Evolutionary conservation across 2,113 vertebrate genomes (phyloP).

Genomic region (Lichenostomus cassidix): DNA sequence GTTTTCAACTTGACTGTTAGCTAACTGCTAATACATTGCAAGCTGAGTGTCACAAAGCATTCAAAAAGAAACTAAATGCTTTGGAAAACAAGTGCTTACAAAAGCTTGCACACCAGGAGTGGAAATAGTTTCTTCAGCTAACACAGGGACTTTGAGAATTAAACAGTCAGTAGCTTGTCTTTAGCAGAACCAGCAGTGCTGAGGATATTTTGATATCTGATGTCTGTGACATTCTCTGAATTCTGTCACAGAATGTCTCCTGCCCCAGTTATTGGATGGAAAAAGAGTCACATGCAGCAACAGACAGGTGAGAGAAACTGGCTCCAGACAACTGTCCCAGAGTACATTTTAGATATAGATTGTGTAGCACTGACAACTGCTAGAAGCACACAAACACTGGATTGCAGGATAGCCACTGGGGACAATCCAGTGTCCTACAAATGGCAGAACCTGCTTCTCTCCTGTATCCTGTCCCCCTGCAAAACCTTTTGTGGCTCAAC

Average conservation of each 20-base stretch:
- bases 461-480: background rate
- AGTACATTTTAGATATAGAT: rapidly evolving
- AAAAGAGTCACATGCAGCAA: background rate
- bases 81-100: background rate
- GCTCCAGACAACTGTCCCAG: background rate
- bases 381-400: background rate
- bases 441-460: background rate
- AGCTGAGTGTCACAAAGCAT: background rate
- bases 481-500: rapidly evolving
- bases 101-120: background rate
- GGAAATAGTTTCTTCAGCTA: background rate
- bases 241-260: background rate
- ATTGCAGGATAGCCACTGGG: background rate
- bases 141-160: background rate
- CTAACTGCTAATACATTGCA: background rate
- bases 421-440: background rate
- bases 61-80: background rate
- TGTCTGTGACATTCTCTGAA: too few relatives aligned
- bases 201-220: background rate
- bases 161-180: background rate
- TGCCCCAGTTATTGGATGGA: background rate
- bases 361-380: background rate
- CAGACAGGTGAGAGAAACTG: background rate
- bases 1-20: background rate
- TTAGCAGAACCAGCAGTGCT: background rate